Conservation (phyloP, 2,888 invertebrate species). For the Pachliopta kotzebuea region DNA sequence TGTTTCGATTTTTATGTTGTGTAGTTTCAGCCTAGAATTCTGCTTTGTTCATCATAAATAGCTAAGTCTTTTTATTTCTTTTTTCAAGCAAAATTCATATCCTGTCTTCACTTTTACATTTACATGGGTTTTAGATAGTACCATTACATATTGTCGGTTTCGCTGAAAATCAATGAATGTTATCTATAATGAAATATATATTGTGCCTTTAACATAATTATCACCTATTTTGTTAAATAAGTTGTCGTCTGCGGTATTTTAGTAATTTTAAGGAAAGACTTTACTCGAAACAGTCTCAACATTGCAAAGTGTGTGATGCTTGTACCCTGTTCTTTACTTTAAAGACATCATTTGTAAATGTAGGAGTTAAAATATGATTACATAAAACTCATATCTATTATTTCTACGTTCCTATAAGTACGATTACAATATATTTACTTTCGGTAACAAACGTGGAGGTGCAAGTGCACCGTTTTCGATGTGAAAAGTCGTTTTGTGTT, state of each 20-base stretch:
- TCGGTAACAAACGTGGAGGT: background rate
- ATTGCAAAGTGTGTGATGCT: too few relatives aligned
- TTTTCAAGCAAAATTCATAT: constrained; percentile 15
- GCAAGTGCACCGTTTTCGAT: constrained; percentile 1
- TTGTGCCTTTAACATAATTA: too few relatives aligned
- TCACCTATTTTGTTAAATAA: too few relatives aligned
- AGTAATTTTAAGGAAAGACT: too few relatives aligned
- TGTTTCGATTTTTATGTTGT: constrained; percentile 38
- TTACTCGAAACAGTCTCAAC: too few relatives aligned
- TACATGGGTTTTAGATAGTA: background rate
- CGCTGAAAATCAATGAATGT: background rate
- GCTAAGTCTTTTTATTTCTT: constrained; percentile 14
- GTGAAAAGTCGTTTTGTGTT: constrained; percentile 2
- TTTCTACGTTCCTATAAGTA: background rate
- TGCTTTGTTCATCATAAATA: constrained; percentile 12
- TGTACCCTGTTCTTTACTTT: too few relatives aligned
- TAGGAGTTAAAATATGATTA: too few relatives aligned
- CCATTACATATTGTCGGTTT: background rate
- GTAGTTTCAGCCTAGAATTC: constrained; percentile 35
- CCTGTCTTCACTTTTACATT: background rate
- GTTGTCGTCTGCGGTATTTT: too few relatives aligned
- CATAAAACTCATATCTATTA: too few relatives aligned
- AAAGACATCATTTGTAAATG: too few relatives aligned
- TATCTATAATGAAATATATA: background rate
- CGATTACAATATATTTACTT: background rate